phyloP scores from a whole-genome alignment of 1,140 invertebrate genomes.

The Lineus longissimus region DNA sequence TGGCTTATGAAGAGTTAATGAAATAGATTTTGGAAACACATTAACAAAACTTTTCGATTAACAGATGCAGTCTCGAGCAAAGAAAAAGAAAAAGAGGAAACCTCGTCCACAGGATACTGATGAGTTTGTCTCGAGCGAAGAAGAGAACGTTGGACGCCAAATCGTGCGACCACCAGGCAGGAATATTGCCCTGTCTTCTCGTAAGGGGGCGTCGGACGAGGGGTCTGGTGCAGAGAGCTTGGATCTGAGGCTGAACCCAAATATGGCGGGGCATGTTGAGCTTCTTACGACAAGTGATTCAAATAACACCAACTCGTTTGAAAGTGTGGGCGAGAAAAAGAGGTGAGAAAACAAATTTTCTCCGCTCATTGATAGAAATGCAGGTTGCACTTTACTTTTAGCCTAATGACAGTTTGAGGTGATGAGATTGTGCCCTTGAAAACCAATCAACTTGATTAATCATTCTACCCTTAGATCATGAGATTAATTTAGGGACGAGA shows the following conservation, averaged over 20 bases:
- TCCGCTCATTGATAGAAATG: neutral
- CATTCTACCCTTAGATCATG: too few species aligned
- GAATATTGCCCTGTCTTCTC: neutral
- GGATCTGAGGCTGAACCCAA: neutral
- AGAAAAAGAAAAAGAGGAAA: conserved; percentile 1
- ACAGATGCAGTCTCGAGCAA: neutral
- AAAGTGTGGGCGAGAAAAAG: neutral
- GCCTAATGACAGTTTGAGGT: too few species aligned
- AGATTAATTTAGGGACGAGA: too few species aligned
- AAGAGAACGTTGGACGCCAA: neutral
- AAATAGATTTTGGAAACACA: too few species aligned
- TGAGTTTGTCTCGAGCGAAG: neutral
- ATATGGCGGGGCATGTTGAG: neutral
- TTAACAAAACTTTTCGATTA: too few species aligned
- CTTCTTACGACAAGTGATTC: neutral
- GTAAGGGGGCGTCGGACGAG: neutral
- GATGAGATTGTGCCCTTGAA: too few species aligned
- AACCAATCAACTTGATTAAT: too few species aligned
- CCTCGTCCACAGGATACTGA: neutral
- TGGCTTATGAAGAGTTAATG: too few species aligned
- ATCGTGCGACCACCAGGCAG: neutral
- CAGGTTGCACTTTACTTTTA: too few species aligned
- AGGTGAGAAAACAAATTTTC: neutral
- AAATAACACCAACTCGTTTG: neutral
- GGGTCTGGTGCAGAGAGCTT: neutral